phyloP scores from a whole-genome alignment of 2,113 vertebrate genomes.

The Myxocyprinus asiaticus region DNA sequence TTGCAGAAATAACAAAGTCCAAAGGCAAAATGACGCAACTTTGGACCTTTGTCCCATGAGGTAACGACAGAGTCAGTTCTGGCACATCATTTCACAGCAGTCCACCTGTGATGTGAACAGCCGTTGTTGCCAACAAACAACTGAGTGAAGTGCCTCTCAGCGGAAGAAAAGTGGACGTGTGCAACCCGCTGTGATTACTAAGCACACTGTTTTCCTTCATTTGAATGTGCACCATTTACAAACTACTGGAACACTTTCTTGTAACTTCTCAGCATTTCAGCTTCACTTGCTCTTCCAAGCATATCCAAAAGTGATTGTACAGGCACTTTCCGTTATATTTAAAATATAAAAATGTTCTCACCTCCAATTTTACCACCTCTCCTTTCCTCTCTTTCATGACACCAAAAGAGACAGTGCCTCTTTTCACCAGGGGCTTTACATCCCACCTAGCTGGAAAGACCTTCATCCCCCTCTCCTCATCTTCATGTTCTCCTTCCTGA shows the following conservation, averaged over 20 bases:
- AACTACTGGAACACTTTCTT: neutral
- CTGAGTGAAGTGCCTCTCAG: conserved; percentile 16
- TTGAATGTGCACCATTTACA: conserved; percentile 11
- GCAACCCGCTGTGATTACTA: conserved; percentile 19
- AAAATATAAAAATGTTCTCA: neutral
- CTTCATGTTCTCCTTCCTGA: neutral
- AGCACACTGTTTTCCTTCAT: conserved; percentile 24
- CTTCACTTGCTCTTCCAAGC: neutral
- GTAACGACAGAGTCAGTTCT: neutral
- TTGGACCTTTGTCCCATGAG: neutral
- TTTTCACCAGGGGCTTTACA: conserved; percentile 14
- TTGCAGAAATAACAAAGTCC: too few species aligned
- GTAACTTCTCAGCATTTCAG: neutral
- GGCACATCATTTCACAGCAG: neutral
- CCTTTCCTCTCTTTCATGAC: neutral
- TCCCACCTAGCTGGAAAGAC: neutral
- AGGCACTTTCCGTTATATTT: neutral
- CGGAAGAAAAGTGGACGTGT: neutral
- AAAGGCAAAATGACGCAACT: neutral
- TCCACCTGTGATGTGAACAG: neutral
- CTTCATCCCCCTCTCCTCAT: neutral
- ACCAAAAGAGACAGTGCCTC: neutral
- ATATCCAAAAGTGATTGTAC: neutral
- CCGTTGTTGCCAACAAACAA: neutral
- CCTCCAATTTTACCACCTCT: neutral